Evolutionary conservation across 1,140 invertebrate genomes (phyloP), one percentile per base, ranked within the genome.

Genomic region (Lordiphosa stackelbergi): DNA sequence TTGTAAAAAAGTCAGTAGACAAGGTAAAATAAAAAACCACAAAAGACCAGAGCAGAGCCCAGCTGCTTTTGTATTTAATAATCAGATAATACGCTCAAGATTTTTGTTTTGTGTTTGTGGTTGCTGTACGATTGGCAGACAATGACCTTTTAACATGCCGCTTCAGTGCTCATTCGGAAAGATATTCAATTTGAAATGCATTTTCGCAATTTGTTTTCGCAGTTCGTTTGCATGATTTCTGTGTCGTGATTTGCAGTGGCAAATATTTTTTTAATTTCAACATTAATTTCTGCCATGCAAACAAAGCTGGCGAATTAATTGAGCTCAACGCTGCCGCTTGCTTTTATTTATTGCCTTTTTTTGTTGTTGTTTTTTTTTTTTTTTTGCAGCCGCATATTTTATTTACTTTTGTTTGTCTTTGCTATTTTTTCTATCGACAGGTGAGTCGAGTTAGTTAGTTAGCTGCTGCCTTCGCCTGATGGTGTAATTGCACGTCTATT

Each of bases 141-240:
- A 79, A 79, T 79, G 75, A 79, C 75, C 75, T 79, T 79, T 79
- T 68, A 64, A 57, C 77, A 79, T 72, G 75, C 75, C 63, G 75
- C 70, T 79, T 74, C 62, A 60, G 41, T 79, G 75, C 62, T 57
- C 66, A 78, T 56, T 70, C 65, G 60, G 59, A 51, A 45, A 42
- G 46, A 56, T 73, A 70, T 79, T 78, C 70, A 73, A 79, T 81
- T 81, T 59, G 42, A 69, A 78, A 73, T 78, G 73, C 73, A 78
- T 78, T 74, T 79, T 79, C 66, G 71, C 75, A 78, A 78, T 79
- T 79, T 79, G 74, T 77, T 74, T 66, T 53, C 53, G 53, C 53
- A 42, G 71, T 71, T 81, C 54, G 66, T 66, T 79, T 79, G 71
- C 75, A 79, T 79, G 75, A 68, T 68, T 73, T 64, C 49, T 53